Evolutionary conservation across 2,113 vertebrate species (phyloP), one percentile per base, ranked within the genome.

Genomic region (Camarhynchus parvulus): DNA sequence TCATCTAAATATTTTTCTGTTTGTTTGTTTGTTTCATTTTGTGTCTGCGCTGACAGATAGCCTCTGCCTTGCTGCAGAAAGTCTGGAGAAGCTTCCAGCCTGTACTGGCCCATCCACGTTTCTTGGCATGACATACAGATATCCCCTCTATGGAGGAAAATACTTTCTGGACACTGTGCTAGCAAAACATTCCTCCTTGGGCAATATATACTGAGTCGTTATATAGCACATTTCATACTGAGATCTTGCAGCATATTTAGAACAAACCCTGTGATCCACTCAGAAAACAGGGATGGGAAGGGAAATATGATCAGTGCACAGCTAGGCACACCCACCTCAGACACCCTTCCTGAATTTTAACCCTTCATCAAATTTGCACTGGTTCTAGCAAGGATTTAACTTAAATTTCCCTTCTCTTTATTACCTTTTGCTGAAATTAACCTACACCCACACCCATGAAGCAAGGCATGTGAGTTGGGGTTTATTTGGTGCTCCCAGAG

Each of bases 1-100:
- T 80, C 63, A 86, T 90, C 63, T 90, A 80, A 95, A 93, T 92
- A 63, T 67, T 77, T 89, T 66, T 62, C 37, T 50, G 5, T 87
- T 88, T 53, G 12, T 41, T 58, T 63, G 5, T 62, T 91, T 63
- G 14, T 66, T 91, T 93, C 42, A 27, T 85, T 69, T 77, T 10
- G 11, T 14, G 39, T 47, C 56, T 20, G 2, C 23, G 50, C 53
- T 94, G 84, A 92, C 42, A 81, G 50, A 59, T 6, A 78, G 27
- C 11, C 30, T 59, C 46, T 79, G n/a, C 35, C 39, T 85, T 37
- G 46, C 55, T 46, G 22, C 17, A 67, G 27, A 55, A 46, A 0
- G 2, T 41, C 61, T 67, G 77, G 37, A 66, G 73, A 76, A 79
- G 13, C 35, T 67, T 80, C 47, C 30, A 55, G 58, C 8, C 55